Conservation (phyloP, 2,888 invertebrate species). For the Megalurothrips usitatus region DNA sequence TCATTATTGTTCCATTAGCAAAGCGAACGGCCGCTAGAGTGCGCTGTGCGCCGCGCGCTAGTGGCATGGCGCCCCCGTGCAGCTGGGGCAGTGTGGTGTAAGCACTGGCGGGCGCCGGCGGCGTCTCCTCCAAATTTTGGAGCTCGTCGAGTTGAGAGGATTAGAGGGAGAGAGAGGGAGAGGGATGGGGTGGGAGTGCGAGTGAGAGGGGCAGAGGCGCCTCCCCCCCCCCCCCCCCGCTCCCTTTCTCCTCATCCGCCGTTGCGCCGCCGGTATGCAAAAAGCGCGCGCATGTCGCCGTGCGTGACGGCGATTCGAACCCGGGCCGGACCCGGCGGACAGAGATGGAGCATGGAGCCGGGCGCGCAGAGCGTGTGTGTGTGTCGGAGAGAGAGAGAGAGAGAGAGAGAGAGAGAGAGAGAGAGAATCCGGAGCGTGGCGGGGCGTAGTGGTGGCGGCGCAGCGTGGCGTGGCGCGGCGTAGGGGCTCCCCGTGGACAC, state of each 20-base stretch:
- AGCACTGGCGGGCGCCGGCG: no score
- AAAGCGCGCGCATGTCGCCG: no score
- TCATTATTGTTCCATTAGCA: no score
- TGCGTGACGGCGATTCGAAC: no score
- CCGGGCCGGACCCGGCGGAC: neutral
- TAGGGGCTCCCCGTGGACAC: conserved; percentile 17
- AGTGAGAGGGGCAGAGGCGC: neutral
- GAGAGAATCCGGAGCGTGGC: neutral
- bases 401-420: neutral
- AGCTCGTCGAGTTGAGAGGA: neutral
- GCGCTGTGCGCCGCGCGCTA: no score
- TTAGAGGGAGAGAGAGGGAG: neutral
- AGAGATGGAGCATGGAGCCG: neutral
- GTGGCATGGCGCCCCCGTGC: no score
- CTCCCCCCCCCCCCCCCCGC: no score
- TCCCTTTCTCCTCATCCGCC: no score
- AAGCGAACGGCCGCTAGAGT: no score
- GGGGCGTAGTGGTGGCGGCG: neutral
- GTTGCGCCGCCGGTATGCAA: no score
- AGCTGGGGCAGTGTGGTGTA: no score
- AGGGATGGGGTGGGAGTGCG: neutral
- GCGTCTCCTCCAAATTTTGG: no score
- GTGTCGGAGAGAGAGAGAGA: neutral
- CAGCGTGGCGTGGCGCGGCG: neutral
- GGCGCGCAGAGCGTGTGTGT: neutral